These are phyloP conservation scores for Temnothorax ravouxi DNA, from an alignment of 2,888 invertebrate species.

Conservation along the genomic window DNA sequence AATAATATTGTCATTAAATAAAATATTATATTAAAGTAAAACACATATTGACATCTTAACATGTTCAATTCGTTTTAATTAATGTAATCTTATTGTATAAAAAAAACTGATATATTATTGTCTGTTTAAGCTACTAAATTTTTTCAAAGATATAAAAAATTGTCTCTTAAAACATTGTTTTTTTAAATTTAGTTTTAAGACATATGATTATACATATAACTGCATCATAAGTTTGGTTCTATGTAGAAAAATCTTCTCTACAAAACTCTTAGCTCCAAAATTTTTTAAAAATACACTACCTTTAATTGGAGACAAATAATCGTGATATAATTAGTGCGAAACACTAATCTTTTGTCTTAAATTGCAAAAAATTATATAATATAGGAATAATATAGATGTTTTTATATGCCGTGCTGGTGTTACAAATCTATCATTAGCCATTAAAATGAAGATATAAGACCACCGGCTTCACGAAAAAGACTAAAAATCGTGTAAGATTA, in stretches of 20 bases:
- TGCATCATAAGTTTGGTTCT: background rate
- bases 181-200: background rate
- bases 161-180: background rate
- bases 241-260: background rate
- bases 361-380: slow-evolving; percentile 5
- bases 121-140: background rate
- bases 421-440: too few species aligned
- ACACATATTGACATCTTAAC: background rate
- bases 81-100: background rate
- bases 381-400: background rate
- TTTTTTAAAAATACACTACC: background rate
- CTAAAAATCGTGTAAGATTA: too few species aligned
- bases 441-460: too few species aligned
- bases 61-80: background rate
- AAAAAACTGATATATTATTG: background rate
- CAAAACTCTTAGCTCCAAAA: background rate
- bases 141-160: background rate
- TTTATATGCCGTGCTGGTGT: too few species aligned
- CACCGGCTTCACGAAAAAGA: too few species aligned
- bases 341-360: background rate
- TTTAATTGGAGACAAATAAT: background rate
- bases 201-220: background rate
- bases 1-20: too few species aligned
- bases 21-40: background rate
- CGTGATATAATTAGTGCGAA: background rate